Base-by-base conservation (phyloP, 2,888 invertebrate species). In the Stenodera caucasica region DNA sequence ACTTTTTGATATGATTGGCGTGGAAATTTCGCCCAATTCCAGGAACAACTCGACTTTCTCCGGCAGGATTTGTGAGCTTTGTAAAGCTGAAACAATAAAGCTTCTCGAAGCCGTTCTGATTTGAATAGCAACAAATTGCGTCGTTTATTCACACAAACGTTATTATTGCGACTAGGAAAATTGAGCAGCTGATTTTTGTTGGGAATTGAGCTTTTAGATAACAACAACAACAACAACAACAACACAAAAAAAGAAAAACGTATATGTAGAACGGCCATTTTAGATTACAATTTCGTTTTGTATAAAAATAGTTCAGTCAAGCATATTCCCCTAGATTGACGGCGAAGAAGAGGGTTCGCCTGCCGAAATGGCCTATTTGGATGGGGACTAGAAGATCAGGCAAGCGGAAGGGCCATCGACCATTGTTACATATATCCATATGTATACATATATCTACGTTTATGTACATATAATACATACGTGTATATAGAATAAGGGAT, bases 221-320 rank as follows among this genome's bases (percentile, higher is more conserved):
- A n/a, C n/a, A n/a, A n/a, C n/a, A n/a, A n/a, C n/a, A n/a, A n/a
- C n/a, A n/a, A n/a, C n/a, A n/a, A n/a, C n/a, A n/a, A n/a, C n/a
- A 70, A 58, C 66, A 69, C 71, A 75, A 75, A 76, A 75, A 75
- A 73, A 69, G 69, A 67, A 68, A 69, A 72, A 69, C 2, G 5
- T 29, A 15, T 40, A 40, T 18, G 18, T 66, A 70, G 70, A 72
- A 70, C 75, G 77, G 78, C 79, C 79, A 79, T 79, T 79, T 79
- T 79, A 77, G 75, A 75, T 75, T 75, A 73, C 70, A 72, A 73
- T 72, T 75, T 75, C 73, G 76, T 75, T 75, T 40, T 9, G 76
- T 77, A 77, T 80, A 79, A 79, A 80, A 80, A 79, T 79, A 80
- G 79, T 77, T 77, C 78, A 78, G 73, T 75, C 72, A 78, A 78